Evolutionary conservation across 2,797 vertebrate genomes (phyloP).

Genomic region (Sebastes trivittatus): DNA sequence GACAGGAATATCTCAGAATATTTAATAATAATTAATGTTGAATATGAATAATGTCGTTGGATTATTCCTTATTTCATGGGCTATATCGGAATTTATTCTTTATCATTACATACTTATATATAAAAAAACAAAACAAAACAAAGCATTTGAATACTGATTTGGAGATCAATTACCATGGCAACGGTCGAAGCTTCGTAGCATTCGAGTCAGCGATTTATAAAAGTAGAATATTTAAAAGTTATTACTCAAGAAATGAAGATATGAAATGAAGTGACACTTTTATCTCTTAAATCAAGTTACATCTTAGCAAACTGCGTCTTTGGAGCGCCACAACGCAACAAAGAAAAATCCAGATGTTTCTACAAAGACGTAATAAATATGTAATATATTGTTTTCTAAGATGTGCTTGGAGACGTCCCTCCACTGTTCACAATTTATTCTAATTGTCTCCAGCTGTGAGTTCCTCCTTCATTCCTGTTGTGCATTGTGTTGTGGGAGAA

Average conservation of each 20-base stretch:
- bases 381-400: neutral
- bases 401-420: neutral
- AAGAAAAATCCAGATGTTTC: neutral
- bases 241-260: neutral
- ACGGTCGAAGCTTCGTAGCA: too few relatives aligned
- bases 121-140: too few relatives aligned
- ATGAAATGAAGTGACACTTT: neutral
- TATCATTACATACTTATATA: too few relatives aligned
- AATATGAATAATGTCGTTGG: too few relatives aligned
- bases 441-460: slow-evolving; percentile 12
- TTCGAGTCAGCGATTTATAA: too few relatives aligned
- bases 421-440: neutral
- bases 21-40: too few relatives aligned
- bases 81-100: too few relatives aligned
- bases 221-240: too few relatives aligned
- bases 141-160: too few relatives aligned
- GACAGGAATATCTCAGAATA: too few relatives aligned
- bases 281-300: neutral
- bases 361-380: neutral
- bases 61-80: too few relatives aligned
- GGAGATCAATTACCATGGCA: too few relatives aligned
- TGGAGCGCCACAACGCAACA: neutral
- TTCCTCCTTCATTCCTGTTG: neutral
- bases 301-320: neutral
- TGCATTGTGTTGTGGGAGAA: neutral